Evolutionary conservation across 2,888 invertebrate genomes (phyloP), one percentile per base, ranked within the genome.

Genomic region (Bhutanitis thaidina): DNA sequence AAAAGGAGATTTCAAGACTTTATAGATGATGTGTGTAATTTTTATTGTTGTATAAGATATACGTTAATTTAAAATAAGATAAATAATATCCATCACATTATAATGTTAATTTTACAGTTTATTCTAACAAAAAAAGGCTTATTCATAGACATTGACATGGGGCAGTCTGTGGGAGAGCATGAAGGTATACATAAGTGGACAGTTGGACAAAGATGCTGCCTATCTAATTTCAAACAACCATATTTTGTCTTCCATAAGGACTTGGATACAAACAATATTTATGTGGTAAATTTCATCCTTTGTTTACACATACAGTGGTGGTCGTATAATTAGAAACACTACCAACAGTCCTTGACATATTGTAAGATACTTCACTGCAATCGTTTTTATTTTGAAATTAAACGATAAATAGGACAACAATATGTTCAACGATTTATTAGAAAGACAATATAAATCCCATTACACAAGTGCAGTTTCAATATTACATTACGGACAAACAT

Each of bases 151-250:
- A 90, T 97, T 52, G 96, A 97, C 47, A 94, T 92, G 29, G 95
- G 95, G 0, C 72, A 91, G 70, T 75, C 91, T 2, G 91, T 98
- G 10, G 98, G 97, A 3, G 77, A 90, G 54, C 99, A 99, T 77
- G 86, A 91, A 58, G 98, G 98, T 7, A 90, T 97, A 44, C 98
- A 99, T 81, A 93, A 95, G 62, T 98, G 96, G 95, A 99, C 98
- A 0, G 76, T 98, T 13, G 99, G 99, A 0, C 98, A 99, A 86
- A 90, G 96, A 64, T 93, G 95, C 59, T 90, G 91, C 46, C 76
- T 97, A 14, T 70, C 86, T 36, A 94, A 94, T 4, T 79, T 76
- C 54, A 75, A 87, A 50, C 85, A 92, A 58, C 92, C 95, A 0
- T 95, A 93, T 69, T 98, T 93, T 86, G 92, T 97, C 20, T 94